Base-by-base conservation (phyloP, 2,797 vertebrate genomes). In the Odontamblyopus lacepedii region DNA sequence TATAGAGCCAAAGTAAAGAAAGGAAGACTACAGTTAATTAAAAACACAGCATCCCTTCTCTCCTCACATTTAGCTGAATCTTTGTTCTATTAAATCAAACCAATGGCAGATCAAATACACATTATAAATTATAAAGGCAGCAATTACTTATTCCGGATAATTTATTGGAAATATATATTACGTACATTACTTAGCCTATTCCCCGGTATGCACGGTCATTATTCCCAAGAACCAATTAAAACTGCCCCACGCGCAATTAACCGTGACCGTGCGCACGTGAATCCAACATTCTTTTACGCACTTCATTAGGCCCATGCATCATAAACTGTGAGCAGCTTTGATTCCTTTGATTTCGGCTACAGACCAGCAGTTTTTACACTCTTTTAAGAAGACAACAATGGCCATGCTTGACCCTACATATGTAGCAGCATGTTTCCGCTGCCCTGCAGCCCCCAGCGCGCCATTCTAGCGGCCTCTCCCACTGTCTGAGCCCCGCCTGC, bases 321-420 rank as follows among this genome's bases (percentile, higher is more conserved):
- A 91, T 91, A 93, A 88, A 89, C 88, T 76, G 84, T 75, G 90
- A 90, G 86, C 90, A 85, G 91, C 94, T 94, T 94, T 95, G 88
- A 94, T 80, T 91, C 88, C 86, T 86, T 90, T 92, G 78, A 89
- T 80, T 80, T 87, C 83, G 89, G 92, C 90, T 92, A 93, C 94
- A 94, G 93, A 92, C 90, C 93, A 95, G 91, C 92, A 91, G 93
- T 93, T 95, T 95, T 95, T 95, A 94, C 95, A 94, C 93, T 93
- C 94, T 95, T 93, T 94, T 94, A 93, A 92, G 89, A 89, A 84
- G 77, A 78, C 85, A 92, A 95, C 95, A 96, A 95, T 95, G 90
- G 94, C 91, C 91, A 92, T 93, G 95, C 94, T 95, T 95, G 95
- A 95, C 95, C 95, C 94, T 94, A 95, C 95, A 95, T 96, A 95